These are phyloP conservation scores for Proterorhinus semilunaris DNA, from an alignment of 2,113 vertebrate species.

Conservation along the genomic window DNA sequence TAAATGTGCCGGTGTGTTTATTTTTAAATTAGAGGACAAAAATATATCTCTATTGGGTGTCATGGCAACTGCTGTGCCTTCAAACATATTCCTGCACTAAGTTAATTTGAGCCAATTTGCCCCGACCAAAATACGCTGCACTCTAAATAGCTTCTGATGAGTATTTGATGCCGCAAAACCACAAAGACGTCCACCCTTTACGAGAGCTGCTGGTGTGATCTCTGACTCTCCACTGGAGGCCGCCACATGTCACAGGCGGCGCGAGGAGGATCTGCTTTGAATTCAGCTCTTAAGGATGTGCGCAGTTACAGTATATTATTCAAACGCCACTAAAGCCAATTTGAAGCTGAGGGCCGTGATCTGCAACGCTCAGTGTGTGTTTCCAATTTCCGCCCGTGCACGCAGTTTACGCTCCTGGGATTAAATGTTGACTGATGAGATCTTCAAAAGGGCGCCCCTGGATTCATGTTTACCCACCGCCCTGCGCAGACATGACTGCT, in stretches of 20 bases:
- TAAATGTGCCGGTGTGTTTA: too few relatives aligned
- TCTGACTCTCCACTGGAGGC: conserved; percentile 59
- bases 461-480: conserved; percentile 21
- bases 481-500: background rate
- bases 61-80: conserved; percentile 3
- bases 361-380: conserved; percentile 9
- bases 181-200: conserved; percentile 16
- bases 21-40: too few relatives aligned
- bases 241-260: conserved; percentile 19
- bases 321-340: conserved; percentile 25
- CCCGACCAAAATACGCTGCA: conserved; percentile 3
- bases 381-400: conserved; percentile 15
- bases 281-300: conserved; percentile 20
- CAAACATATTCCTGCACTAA: background rate
- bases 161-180: conserved; percentile 6
- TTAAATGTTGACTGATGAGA: conserved; percentile 25
- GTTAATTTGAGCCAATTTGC: background rate
- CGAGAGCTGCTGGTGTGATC: background rate
- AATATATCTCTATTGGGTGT: background rate
- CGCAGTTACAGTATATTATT: conserved; percentile 12
- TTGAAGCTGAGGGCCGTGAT: conserved; percentile 8
- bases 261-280: conserved; percentile 26
- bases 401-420: conserved; percentile 11
- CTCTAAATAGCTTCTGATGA: conserved; percentile 4
- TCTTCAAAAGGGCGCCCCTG: conserved; percentile 15